Conservation (phyloP, 2,888 invertebrate species). For the Bellardia bayeri region DNA sequence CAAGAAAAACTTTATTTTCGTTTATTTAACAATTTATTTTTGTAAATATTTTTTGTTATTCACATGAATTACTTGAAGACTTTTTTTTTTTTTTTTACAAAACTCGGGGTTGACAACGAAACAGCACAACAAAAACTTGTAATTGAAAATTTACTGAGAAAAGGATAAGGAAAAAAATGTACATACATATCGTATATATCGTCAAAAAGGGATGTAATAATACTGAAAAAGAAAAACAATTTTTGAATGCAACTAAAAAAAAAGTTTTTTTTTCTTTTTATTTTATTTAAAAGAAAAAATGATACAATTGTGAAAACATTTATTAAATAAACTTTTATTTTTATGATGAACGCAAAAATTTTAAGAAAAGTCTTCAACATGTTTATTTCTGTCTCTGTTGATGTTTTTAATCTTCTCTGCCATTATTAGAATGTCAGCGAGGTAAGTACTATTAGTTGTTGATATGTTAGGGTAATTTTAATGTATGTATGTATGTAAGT, state of each 20-base stretch:
- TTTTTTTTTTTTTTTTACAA: background rate
- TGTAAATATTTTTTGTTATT: slow-evolving; percentile 42
- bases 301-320: background rate
- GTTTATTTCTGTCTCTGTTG: background rate
- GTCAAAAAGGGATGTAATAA: background rate
- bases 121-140: slow-evolving; percentile 53
- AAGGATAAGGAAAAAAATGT: background rate
- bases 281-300: slow-evolving; percentile 21
- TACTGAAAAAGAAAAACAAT: background rate
- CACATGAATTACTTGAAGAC: slow-evolving; percentile 70
- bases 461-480: background rate
- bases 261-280: slow-evolving; percentile 23
- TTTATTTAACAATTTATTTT: slow-evolving; percentile 67
- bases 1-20: slow-evolving; percentile 69
- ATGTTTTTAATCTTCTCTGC: background rate
- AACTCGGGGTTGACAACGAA: slow-evolving; percentile 34
- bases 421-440: background rate
- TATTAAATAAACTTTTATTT: slow-evolving; percentile 42
- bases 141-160: slow-evolving; percentile 69
- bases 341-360: slow-evolving; percentile 5
- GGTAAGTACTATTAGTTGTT: background rate
- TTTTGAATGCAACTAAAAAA: slow-evolving; percentile 4
- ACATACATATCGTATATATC: background rate
- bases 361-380: slow-evolving; percentile 24
- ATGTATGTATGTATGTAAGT: too few relatives aligned